Evolutionary conservation across 2,797 vertebrate species (phyloP).

Genomic region (Triplophysa bombifrons): DNA sequence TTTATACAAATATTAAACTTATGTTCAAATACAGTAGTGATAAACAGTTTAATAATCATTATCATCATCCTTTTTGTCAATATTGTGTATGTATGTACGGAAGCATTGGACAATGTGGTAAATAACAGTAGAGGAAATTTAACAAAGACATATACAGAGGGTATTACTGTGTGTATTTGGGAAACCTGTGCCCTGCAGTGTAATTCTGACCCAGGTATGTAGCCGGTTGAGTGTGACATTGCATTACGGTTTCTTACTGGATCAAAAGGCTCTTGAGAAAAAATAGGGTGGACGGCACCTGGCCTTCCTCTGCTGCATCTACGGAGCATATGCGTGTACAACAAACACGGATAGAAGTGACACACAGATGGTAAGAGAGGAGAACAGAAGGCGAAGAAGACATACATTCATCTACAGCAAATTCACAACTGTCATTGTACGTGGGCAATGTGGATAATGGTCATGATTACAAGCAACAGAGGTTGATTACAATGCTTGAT

Average conservation of each 20-base stretch:
- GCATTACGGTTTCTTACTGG: slow-evolving; percentile 72
- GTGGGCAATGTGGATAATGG: not conserved
- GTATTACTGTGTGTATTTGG: slow-evolving; percentile 11
- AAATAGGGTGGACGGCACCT: slow-evolving; percentile 56
- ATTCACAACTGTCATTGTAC: not conserved
- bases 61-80: too few relatives aligned
- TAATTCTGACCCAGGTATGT: slow-evolving; percentile 67
- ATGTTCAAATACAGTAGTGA: too few relatives aligned
- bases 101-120: too few relatives aligned
- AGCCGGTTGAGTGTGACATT: slow-evolving; percentile 73
- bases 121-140: not conserved
- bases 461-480: not conserved
- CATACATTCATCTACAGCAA: not conserved
- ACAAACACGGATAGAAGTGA: not conserved
- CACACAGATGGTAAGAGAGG: not conserved
- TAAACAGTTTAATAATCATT: too few relatives aligned
- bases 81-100: too few relatives aligned
- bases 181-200: slow-evolving; percentile 58
- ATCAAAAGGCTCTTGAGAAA: slow-evolving; percentile 70
- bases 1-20: too few relatives aligned
- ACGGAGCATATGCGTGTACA: slow-evolving; percentile 6
- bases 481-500: not conserved
- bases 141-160: not conserved
- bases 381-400: not conserved
- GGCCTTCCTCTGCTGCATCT: not conserved